phyloP scores from a whole-genome alignment of 2,888 invertebrate species.

The Belgica antarctica region DNA sequence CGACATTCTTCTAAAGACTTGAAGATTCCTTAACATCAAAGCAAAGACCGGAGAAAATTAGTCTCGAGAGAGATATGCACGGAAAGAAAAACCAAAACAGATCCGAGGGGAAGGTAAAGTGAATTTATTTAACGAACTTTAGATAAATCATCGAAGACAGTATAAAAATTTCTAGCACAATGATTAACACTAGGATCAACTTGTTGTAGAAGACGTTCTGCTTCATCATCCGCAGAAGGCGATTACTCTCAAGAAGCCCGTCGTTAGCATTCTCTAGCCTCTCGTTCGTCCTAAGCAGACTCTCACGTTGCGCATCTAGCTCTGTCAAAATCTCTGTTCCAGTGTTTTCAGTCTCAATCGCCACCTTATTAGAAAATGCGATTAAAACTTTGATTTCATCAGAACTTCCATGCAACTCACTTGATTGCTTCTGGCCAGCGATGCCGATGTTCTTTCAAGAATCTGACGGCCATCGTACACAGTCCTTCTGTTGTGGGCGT shows the following conservation, averaged over 20 bases:
- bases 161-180: slow-evolving; percentile 67
- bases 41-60: neutral
- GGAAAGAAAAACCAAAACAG: no score
- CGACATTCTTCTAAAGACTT: slow-evolving; percentile 4
- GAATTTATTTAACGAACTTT: slow-evolving; percentile 57
- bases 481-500: slow-evolving; percentile 59
- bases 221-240: slow-evolving; percentile 65
- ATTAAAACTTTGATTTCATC: neutral
- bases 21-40: neutral
- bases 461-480: slow-evolving; percentile 59
- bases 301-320: slow-evolving; percentile 72
- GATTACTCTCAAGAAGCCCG: slow-evolving; percentile 64
- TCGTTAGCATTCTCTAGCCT: slow-evolving; percentile 70
- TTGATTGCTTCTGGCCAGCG: slow-evolving; percentile 67
- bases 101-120: no score
- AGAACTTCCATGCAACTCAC: slow-evolving; percentile 17
- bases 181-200: slow-evolving; percentile 69
- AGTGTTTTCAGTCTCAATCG: slow-evolving; percentile 76
- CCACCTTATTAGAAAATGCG: slow-evolving; percentile 54
- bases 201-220: slow-evolving; percentile 73
- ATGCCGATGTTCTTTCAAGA: slow-evolving; percentile 62
- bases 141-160: slow-evolving; percentile 63
- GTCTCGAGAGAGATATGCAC: neutral
- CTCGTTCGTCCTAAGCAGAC: slow-evolving; percentile 64
- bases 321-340: slow-evolving; percentile 76